A percentile compares a stretch with the other conserved stretches of the same genome.
Evolutionary conservation across 2,888 invertebrate genomes (phyloP).

Genomic region (Euplagia quadripunctaria): DNA sequence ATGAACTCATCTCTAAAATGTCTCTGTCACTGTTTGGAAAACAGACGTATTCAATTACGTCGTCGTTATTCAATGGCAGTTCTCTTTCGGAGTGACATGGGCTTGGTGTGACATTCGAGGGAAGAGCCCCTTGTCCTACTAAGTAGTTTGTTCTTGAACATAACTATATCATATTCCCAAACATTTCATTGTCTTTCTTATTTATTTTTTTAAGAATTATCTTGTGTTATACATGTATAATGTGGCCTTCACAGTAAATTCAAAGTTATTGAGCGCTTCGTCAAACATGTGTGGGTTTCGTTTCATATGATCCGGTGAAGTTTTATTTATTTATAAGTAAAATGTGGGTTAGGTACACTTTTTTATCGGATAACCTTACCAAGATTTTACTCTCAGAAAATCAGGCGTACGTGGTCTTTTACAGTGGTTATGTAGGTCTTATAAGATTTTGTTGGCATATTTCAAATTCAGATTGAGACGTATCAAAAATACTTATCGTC

Average conservation of each 20-base stretch:
- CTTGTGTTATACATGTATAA: too few relatives aligned
- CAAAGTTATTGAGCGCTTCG: background rate
- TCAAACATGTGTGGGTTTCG: background rate
- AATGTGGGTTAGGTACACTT: background rate
- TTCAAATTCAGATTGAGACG: too few relatives aligned
- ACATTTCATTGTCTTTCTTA: background rate
- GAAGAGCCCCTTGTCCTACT: background rate
- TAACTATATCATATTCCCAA: background rate
- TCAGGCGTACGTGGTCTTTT: too few relatives aligned
- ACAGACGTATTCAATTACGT: constrained; percentile 10
- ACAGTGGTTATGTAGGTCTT: background rate
- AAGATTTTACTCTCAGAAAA: background rate
- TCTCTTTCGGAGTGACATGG: constrained; percentile 11
- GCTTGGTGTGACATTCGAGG: constrained; percentile 8
- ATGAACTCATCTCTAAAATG: background rate
- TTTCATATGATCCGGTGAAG: background rate
- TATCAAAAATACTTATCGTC: too few relatives aligned
- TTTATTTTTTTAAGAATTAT: background rate
- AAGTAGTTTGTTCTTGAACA: background rate
- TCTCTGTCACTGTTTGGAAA: background rate
- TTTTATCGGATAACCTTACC: background rate
- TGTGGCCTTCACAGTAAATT: background rate
- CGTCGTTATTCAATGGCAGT: constrained; percentile 12
- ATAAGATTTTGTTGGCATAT: background rate
- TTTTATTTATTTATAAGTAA: background rate